These are phyloP conservation scores for Hippoglossus hippoglossus DNA, from an alignment of 2,797 vertebrate genomes.

Conservation along the genomic window DNA sequence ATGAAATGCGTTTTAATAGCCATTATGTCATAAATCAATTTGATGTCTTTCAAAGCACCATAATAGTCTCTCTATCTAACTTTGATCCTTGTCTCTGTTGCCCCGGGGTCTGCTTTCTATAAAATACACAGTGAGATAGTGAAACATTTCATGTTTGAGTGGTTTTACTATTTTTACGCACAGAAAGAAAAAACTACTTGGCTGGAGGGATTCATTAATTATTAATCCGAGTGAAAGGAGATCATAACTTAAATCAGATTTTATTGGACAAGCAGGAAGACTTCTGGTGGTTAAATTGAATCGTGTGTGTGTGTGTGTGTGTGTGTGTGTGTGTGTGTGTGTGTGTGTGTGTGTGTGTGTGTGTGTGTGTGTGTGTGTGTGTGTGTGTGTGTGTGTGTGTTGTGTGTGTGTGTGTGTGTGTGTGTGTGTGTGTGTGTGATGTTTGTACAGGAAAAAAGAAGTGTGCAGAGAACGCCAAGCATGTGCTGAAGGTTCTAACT, in stretches of 20 bases:
- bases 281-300: neutral
- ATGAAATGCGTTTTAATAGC: neutral
- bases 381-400: too few species aligned
- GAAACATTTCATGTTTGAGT: neutral
- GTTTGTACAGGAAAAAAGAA: constrained; percentile 89
- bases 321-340: too few species aligned
- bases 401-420: constrained; percentile 6
- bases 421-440: constrained; percentile 32
- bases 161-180: constrained; percentile 5
- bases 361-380: too few species aligned
- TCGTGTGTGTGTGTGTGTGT: neutral
- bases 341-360: too few species aligned
- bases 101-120: neutral
- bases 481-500: constrained; percentile 91
- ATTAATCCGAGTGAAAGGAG: neutral
- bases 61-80: neutral
- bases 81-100: neutral
- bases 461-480: constrained; percentile 89
- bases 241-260: neutral
- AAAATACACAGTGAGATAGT: neutral
- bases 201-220: neutral
- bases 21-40: constrained; percentile 9
- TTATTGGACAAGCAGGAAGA: neutral
- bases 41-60: neutral
- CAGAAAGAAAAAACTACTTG: neutral